Percentiles rank a stretch among this genome's conserved stretches.
These are phyloP conservation scores for Coilia nasus DNA, from an alignment of 2,797 vertebrate genomes.

Conservation along the genomic window DNA sequence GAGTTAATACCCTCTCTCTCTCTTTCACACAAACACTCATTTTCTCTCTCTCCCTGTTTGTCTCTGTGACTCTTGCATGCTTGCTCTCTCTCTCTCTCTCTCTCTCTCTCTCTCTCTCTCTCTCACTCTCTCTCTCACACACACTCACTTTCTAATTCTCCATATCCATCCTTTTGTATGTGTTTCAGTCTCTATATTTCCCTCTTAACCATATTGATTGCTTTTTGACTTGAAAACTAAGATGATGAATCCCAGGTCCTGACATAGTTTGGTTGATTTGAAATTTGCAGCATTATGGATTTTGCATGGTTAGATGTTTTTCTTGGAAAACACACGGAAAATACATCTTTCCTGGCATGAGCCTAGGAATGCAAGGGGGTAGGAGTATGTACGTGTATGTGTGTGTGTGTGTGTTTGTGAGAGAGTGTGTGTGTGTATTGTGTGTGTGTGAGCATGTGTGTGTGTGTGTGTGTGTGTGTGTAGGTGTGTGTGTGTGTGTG, in stretches of 20 bases:
- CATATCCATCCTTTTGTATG: no score
- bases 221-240: no score
- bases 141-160: background rate
- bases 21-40: background rate
- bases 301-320: no score
- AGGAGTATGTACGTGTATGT: background rate
- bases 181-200: no score
- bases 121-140: background rate
- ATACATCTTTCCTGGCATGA: no score
- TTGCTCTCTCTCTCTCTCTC: background rate
- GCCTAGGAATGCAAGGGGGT: background rate
- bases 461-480: background rate
- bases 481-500: background rate
- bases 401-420: background rate
- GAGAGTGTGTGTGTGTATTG: background rate
- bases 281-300: no score
- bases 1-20: slow-evolving; percentile 9
- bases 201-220: no score
- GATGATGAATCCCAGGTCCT: no score
- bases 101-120: background rate
- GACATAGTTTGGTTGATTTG: no score
- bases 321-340: no score
- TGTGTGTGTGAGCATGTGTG: background rate
- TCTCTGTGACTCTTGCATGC: background rate
- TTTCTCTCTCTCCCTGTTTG: slow-evolving; percentile 24